Evolutionary conservation across 2,888 invertebrate genomes (phyloP).

Genomic region (Andrena dorsata): DNA sequence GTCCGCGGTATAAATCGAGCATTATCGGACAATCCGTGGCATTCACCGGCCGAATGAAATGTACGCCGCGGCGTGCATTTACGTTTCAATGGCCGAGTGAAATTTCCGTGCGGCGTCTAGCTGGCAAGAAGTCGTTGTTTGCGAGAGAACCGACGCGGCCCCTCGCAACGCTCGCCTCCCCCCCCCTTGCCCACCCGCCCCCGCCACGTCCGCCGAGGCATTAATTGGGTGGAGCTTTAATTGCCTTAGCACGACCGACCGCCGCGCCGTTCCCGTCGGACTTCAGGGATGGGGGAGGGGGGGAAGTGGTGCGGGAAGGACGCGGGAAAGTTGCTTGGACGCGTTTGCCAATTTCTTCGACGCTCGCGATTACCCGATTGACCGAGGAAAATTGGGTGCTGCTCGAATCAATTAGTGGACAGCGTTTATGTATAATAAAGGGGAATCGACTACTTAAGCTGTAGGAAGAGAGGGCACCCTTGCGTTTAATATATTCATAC

Average conservation of each 20-base stretch:
- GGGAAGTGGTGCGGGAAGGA: constrained; percentile 54
- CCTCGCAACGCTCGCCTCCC: constrained; percentile 56
- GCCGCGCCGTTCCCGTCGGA: constrained; percentile 81
- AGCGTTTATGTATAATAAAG: background rate
- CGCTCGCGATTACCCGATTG: constrained; percentile 47
- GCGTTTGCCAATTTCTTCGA: constrained; percentile 50
- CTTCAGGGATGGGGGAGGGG: constrained; percentile 40
- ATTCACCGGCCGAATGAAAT: constrained; percentile 51
- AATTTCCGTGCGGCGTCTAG: constrained; percentile 55
- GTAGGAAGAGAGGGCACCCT: background rate
- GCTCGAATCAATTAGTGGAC: constrained; percentile 12
- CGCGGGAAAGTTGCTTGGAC: constrained; percentile 50
- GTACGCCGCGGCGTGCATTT: constrained; percentile 43
- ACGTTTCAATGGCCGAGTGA: constrained; percentile 60
- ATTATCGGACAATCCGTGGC: constrained; percentile 58
- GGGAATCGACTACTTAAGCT: background rate
- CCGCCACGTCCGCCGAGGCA: constrained; percentile 67
- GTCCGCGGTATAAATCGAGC: constrained; percentile 55
- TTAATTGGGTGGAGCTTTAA: constrained; percentile 83
- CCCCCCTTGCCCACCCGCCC: constrained; percentile 37
- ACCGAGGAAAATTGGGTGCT: constrained; percentile 28
- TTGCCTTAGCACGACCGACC: constrained; percentile 82
- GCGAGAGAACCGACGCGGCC: constrained; percentile 46
- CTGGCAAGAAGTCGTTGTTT: constrained; percentile 59
- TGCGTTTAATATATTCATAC: no score